Percentiles rank a stretch among this genome's conserved stretches.
Evolutionary conservation across 2,113 vertebrate species (phyloP).

Genomic region (Heloderma charlesbogerti): DNA sequence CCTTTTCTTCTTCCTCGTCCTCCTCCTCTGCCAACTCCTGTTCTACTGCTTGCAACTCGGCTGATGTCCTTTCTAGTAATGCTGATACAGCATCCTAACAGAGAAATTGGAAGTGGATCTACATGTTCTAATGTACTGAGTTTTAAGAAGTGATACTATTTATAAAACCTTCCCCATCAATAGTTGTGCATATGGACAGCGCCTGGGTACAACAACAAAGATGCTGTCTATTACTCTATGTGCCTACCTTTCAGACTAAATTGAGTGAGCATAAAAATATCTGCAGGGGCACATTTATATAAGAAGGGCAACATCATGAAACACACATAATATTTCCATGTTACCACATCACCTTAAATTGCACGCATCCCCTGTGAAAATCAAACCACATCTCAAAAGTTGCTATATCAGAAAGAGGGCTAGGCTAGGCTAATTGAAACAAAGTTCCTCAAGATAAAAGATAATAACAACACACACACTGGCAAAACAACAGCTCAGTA

Average conservation of each 20-base stretch:
- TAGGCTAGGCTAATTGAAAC: neutral
- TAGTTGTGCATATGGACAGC: slow-evolving; percentile 19
- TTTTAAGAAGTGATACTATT: neutral
- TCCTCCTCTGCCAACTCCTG: slow-evolving; percentile 82
- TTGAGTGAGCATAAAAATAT: neutral
- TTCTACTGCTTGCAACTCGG: slow-evolving; percentile 84
- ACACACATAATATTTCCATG: neutral
- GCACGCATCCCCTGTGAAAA: neutral
- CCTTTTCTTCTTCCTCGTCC: slow-evolving; percentile 64
- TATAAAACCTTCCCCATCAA: slow-evolving; percentile 11
- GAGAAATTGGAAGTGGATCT: slow-evolving; percentile 38
- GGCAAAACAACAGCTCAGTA: neutral
- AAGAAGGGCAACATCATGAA: neutral
- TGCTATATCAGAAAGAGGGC: neutral
- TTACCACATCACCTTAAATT: neutral
- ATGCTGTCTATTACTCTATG: neutral
- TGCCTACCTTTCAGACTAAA: neutral
- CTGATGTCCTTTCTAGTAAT: slow-evolving; percentile 84
- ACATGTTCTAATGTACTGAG: neutral
- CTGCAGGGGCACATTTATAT: neutral
- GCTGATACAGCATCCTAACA: slow-evolving; percentile 84
- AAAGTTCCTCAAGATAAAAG: neutral
- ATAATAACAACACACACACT: neutral
- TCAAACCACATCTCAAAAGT: neutral
- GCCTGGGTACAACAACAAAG: neutral